Base-by-base conservation (phyloP, 2,113 vertebrate species). In the Chaetura pelagica region DNA sequence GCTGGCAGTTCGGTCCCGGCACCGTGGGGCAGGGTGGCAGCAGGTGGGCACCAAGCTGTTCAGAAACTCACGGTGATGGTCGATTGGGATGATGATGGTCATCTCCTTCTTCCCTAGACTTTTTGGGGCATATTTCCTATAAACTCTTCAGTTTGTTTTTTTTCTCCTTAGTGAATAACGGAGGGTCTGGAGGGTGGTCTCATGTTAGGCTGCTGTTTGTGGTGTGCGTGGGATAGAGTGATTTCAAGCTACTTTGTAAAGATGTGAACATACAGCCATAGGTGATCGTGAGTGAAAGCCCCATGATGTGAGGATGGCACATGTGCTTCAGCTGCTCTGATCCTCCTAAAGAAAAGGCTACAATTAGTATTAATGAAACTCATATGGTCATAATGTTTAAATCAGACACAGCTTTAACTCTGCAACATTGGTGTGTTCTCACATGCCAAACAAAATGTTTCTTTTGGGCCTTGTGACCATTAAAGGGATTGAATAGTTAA, bases 61-160 rank as follows among this genome's bases (percentile, higher is more conserved):
- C 5, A 3, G 35, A 0, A 0, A 2, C 63, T 44, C 7, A 0
- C 7, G 16, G 21, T 6, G 20, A 9, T 4, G 44, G 10, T 6
- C 26, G 40, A 4, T 8, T 0, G 0, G 15, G 44, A 7, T 12
- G 32, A 1, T 20, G 29, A 7, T 16, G 57, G 29, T 17, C 27
- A 18, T 32, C 35, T 35, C 9, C 19, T 30, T 20, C 66, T 64
- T 18, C 11, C 32, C 17, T 16, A 10, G 76, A 8, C 8, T 22
- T 35, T 19, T 24, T 30, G 51, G 42, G 58, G 23, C 7, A 0
- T 3, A 1, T 61, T 71, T 77, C 26, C n/a, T 71, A 32, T 35
- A 9, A 54, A 4, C 32, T 20, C 20, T 13, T 0, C 1, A 1
- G 19, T 51, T 74, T 30, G 16, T 38, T 62, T 11, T 15, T 2